Evolutionary conservation across 2,888 invertebrate genomes (phyloP).

Genomic region (Mesochorus sp.): DNA sequence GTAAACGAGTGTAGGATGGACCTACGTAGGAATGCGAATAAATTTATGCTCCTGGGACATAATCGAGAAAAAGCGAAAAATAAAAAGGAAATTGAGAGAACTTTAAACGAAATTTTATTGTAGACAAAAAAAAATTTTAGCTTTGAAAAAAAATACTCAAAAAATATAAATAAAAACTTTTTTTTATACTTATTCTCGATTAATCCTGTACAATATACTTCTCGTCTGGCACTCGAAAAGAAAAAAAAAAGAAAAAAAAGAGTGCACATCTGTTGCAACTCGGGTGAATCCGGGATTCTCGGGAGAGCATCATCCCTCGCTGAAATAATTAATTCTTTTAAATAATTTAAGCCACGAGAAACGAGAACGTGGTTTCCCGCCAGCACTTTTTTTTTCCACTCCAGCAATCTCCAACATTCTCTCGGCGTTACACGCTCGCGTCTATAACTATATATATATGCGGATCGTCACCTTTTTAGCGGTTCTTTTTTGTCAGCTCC

Average conservation of each 20-base stretch:
- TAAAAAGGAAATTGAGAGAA: too few relatives aligned
- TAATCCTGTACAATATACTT: neutral
- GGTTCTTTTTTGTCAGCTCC: slow-evolving; percentile 25
- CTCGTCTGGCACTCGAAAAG: neutral
- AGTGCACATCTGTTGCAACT: slow-evolving; percentile 40
- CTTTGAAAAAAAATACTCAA: neutral
- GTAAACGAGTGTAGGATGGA: slow-evolving; percentile 9
- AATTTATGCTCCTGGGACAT: slow-evolving; percentile 21
- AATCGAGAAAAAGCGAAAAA: neutral
- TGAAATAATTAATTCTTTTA: slow-evolving; percentile 61
- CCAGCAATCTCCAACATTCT: slow-evolving; percentile 54
- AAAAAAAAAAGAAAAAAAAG: slow-evolving; percentile 9
- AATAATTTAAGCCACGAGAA: slow-evolving; percentile 59
- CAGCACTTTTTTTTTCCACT: slow-evolving; percentile 48
- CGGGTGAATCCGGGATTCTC: neutral
- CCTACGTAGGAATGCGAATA: slow-evolving; percentile 31
- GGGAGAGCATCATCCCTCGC: slow-evolving; percentile 39
- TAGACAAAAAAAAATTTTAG: neutral
- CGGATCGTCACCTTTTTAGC: slow-evolving; percentile 45
- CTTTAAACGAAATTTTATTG: too few relatives aligned
- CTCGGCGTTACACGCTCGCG: slow-evolving; percentile 25
- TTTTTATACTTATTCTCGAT: neutral
- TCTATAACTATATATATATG: neutral
- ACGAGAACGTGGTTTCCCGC: slow-evolving; percentile 49
- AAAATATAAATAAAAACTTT: neutral